These are phyloP conservation scores for Heliopora coerulea DNA, from an alignment of 92 coral and sea anemone species.

Conservation along the genomic window DNA sequence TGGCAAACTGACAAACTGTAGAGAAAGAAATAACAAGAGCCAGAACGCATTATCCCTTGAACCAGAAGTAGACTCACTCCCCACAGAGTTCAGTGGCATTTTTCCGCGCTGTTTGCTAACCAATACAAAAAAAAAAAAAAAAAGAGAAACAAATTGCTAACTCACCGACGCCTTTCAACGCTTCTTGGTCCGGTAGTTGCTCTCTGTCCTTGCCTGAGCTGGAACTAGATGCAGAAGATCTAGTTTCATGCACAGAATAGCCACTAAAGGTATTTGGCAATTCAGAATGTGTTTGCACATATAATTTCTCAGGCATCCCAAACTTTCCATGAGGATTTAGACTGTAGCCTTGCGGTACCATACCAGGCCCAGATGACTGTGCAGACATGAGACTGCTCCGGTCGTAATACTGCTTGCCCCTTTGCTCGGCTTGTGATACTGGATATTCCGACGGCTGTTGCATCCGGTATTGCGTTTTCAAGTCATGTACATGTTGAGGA, in stretches of 20 bases:
- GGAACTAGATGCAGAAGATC: background rate
- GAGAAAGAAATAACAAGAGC: slow-evolving; percentile 29
- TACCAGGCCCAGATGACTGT: slow-evolving; percentile 3
- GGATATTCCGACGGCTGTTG: slow-evolving; percentile 33
- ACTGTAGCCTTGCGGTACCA: background rate
- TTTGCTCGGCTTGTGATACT: slow-evolving; percentile 18
- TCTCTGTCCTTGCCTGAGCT: slow-evolving; percentile 22
- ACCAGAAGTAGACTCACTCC: background rate
- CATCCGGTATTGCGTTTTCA: slow-evolving; percentile 9
- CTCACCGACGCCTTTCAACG: background rate
- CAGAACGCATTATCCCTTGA: slow-evolving; percentile 27
- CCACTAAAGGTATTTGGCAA: slow-evolving; percentile 1
- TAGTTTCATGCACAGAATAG: slow-evolving; percentile 14
- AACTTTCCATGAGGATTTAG: background rate
- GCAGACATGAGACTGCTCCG: background rate
- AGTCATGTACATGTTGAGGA: background rate
- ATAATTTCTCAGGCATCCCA: background rate
- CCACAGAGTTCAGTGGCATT: background rate
- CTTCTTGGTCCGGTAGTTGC: slow-evolving; percentile 14
- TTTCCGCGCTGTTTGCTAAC: slow-evolving; percentile 1
- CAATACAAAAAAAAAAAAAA: background rate
- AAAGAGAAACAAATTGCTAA: background rate
- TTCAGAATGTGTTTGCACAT: slow-evolving; percentile 19
- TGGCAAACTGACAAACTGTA: slow-evolving; percentile 5
- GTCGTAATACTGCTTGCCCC: slow-evolving; percentile 67